Conservation (phyloP, 2,888 invertebrate species). For the Poecilobothrus nobilitatus region DNA sequence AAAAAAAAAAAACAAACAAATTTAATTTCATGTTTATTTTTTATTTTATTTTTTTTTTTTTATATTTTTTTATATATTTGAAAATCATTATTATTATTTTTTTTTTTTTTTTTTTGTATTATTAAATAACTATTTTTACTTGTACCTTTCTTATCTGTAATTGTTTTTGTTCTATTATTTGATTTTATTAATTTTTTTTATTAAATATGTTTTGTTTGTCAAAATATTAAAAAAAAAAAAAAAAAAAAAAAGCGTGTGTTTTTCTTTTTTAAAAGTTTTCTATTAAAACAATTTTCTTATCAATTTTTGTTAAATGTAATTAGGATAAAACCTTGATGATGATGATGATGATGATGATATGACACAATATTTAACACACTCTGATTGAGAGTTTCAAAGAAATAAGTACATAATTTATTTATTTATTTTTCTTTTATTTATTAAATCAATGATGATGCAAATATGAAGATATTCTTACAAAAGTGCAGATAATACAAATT, state of each 20-base stretch:
- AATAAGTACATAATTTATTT: no score
- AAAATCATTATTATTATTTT: neutral
- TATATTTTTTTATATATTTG: neutral
- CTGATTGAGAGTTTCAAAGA: no score
- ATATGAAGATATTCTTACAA: no score
- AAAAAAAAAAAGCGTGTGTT: neutral
- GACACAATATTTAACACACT: no score
- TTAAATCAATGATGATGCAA: no score
- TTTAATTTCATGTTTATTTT: neutral
- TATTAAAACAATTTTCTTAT: no score
- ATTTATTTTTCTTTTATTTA: no score
- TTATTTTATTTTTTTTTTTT: neutral
- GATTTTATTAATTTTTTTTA: conserved; percentile 1
- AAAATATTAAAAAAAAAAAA: conserved; percentile 1
- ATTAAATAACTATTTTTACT: neutral
- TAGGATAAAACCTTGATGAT: no score
- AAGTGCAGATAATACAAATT: no score
- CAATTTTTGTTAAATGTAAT: no score
- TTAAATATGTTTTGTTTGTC: conserved; percentile 6
- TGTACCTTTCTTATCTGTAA: conserved; percentile 1
- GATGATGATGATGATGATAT: no score
- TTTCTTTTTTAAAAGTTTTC: neutral
- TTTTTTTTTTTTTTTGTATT: neutral
- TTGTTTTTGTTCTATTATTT: conserved; percentile 4
- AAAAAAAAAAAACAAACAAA: neutral